These are phyloP conservation scores for Diogma glabrata DNA, from an alignment of 2,888 invertebrate species.

Conservation along the genomic window DNA sequence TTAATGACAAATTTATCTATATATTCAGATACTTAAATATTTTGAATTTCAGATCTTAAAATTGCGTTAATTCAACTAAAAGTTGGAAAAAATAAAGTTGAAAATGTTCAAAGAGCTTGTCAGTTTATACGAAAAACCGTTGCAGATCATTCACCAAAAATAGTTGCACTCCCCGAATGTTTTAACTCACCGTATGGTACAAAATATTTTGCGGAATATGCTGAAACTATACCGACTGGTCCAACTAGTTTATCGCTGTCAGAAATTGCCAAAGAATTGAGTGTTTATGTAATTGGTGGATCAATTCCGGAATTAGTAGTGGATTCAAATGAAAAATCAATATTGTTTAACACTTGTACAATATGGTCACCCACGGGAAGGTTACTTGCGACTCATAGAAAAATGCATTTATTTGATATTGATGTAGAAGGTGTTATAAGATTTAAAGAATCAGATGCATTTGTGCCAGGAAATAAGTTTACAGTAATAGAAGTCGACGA, in stretches of 20 bases:
- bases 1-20: no score
- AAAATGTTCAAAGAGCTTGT: constrained; percentile 58
- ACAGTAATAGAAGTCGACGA: constrained; percentile 60
- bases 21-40: no score
- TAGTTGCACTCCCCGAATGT: constrained; percentile 71
- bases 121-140: constrained; percentile 53
- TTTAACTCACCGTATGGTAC: constrained; percentile 92
- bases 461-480: constrained; percentile 64
- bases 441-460: constrained; percentile 78
- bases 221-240: constrained; percentile 77
- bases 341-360: constrained; percentile 81
- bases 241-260: constrained; percentile 60
- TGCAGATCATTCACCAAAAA: constrained; percentile 44
- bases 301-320: constrained; percentile 70
- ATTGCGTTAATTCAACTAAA: constrained; percentile 67
- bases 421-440: constrained; percentile 80
- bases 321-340: constrained; percentile 38
- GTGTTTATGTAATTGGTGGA: constrained; percentile 76
- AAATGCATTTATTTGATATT: constrained; percentile 91
- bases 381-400: constrained; percentile 69
- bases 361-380: constrained; percentile 71
- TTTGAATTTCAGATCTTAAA: constrained; percentile 46
- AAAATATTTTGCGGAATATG: constrained; percentile 64
- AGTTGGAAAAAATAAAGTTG: constrained; percentile 56
- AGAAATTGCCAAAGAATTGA: constrained; percentile 59